A percentile compares a stretch with the other conserved stretches of the same genome.
These are phyloP conservation scores for Deroplatys truncata DNA, from an alignment of 2,888 invertebrate genomes.

Conservation along the genomic window DNA sequence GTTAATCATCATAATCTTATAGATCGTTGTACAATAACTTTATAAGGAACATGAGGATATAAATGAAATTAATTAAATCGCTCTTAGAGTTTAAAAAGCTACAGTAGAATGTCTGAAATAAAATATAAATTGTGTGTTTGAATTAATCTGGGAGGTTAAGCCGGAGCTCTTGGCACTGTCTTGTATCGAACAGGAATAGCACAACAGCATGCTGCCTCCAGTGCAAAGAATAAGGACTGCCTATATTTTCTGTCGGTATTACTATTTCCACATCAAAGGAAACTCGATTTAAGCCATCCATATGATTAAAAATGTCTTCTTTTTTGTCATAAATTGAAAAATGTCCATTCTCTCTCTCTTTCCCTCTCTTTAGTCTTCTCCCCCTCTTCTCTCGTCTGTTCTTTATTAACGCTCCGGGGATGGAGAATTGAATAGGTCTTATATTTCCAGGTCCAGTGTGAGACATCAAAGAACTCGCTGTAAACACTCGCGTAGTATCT, in stretches of 20 bases:
- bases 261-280: slow-evolving; percentile 6
- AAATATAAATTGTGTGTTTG: no score
- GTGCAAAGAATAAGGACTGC: not conserved
- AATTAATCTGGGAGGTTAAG: not conserved
- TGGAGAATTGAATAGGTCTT: not conserved
- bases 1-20: no score
- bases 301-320: slow-evolving; percentile 1
- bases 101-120: no score
- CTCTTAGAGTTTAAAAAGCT: no score
- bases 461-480: not conserved
- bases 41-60: no score
- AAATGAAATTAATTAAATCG: no score
- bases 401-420: not conserved
- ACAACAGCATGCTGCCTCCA: not conserved
- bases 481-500: not conserved
- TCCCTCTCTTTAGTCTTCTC: not conserved
- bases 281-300: slow-evolving; percentile 8
- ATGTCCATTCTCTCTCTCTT: not conserved
- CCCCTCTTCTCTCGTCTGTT: not conserved
- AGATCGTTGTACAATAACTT: no score
- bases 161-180: not conserved
- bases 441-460: not conserved
- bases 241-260: not conserved
- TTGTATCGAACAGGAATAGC: not conserved
- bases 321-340: not conserved